Evolutionary conservation across 2,888 invertebrate genomes (phyloP).

Genomic region (Oscheius sp.): DNA sequence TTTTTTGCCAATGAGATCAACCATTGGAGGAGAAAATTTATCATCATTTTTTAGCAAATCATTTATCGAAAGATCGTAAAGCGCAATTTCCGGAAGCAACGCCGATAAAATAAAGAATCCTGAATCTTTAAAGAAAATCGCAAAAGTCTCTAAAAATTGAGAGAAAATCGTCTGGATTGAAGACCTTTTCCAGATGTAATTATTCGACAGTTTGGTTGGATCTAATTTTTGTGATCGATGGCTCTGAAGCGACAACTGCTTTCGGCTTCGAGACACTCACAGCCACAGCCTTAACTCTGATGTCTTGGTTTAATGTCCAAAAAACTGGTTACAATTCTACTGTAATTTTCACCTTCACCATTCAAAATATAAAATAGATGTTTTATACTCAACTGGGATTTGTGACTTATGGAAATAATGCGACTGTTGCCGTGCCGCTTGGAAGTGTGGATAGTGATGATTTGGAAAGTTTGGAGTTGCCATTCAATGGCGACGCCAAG

Average conservation of each 20-base stretch:
- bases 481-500: background rate
- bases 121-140: too few relatives aligned
- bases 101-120: too few relatives aligned
- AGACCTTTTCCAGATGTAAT: constrained; percentile 12
- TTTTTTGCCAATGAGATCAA: too few relatives aligned
- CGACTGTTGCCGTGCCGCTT: background rate
- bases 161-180: too few relatives aligned
- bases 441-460: constrained; percentile 5
- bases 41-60: too few relatives aligned
- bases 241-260: background rate
- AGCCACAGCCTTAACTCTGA: background rate
- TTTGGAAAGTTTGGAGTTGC: background rate
- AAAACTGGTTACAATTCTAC: background rate
- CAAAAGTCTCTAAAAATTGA: too few relatives aligned
- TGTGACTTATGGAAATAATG: background rate
- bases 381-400: constrained; percentile 15
- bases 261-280: background rate
- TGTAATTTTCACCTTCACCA: background rate
- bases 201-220: background rate
- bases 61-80: too few relatives aligned
- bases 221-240: background rate
- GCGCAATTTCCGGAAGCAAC: too few relatives aligned
- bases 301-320: background rate
- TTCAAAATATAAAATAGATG: background rate
- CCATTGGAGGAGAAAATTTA: too few relatives aligned